These are phyloP conservation scores for Herminia tarsipennalis DNA, from an alignment of 2,888 invertebrate species.

Conservation along the genomic window DNA sequence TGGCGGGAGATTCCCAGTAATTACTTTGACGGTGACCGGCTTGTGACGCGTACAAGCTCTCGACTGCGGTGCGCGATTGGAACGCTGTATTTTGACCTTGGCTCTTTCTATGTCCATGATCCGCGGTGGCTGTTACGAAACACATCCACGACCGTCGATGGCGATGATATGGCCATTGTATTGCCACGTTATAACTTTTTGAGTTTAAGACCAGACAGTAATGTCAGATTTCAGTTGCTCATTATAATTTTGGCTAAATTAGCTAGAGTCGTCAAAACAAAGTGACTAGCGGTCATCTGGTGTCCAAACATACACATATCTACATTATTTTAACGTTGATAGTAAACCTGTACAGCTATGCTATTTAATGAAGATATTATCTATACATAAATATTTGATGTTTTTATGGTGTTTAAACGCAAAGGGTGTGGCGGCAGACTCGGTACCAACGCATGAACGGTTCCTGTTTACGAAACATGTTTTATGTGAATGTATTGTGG, in stretches of 20 bases:
- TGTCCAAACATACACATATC: too few species aligned
- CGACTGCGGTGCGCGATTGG: slow-evolving; percentile 27
- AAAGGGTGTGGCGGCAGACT: slow-evolving; percentile 42
- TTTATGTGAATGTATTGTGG: slow-evolving; percentile 70
- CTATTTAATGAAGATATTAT: slow-evolving; percentile 40
- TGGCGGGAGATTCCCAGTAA: slow-evolving; percentile 44
- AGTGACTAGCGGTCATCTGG: too few species aligned
- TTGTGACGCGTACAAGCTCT: slow-evolving; percentile 18
- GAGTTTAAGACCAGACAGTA: slow-evolving; percentile 21
- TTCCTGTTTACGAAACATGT: slow-evolving; percentile 81
- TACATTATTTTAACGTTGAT: too few species aligned
- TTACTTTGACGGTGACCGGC: slow-evolving; percentile 20
- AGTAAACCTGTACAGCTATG: background rate
- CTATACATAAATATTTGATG: slow-evolving; percentile 26
- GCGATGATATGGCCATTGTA: slow-evolving; percentile 36
- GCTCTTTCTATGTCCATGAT: slow-evolving; percentile 48
- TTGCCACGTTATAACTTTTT: slow-evolving; percentile 22
- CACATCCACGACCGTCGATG: slow-evolving; percentile 21
- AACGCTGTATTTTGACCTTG: slow-evolving; percentile 48
- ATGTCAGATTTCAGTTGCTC: too few species aligned
- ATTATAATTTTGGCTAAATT: too few species aligned
- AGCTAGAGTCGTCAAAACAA: too few species aligned
- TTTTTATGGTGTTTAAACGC: slow-evolving; percentile 31
- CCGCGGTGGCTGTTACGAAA: slow-evolving; percentile 43
- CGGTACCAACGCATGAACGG: slow-evolving; percentile 47